Evolutionary conservation across 2,797 vertebrate species (phyloP).

Genomic region (Petrocephalus schoutedeni): DNA sequence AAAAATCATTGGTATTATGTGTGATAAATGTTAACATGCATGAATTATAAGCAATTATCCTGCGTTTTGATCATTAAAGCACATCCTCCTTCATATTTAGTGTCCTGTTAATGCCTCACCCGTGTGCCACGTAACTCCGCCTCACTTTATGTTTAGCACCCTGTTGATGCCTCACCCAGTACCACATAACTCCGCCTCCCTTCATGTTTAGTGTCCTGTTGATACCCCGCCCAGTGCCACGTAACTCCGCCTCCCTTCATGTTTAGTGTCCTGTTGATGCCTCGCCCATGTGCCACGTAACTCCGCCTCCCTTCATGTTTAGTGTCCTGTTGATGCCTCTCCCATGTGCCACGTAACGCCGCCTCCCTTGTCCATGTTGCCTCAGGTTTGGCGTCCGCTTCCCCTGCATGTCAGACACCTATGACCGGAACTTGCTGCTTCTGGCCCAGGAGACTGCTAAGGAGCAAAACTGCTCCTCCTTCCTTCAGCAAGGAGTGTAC

Average conservation of each 20-base stretch:
- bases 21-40: neutral
- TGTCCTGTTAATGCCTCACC: no score
- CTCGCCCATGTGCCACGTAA: neutral
- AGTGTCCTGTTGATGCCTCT: no score
- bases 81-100: neutral
- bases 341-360: neutral
- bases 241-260: no score
- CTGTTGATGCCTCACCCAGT: no score
- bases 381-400: constrained; percentile 74
- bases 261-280: no score
- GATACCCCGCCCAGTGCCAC: no score
- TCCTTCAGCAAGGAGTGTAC: constrained; percentile 70
- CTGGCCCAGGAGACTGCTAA: constrained; percentile 51
- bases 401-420: constrained; percentile 77
- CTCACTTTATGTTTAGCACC: no score
- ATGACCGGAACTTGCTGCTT: constrained; percentile 56
- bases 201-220: no score
- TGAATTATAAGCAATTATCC: neutral
- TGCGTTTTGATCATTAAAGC: neutral
- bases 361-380: neutral
- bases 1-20: neutral
- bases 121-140: no score
- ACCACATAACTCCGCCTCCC: no score
- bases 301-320: neutral
- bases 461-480: constrained; percentile 54